Conservation (phyloP, 2,113 vertebrate genomes). For the Myotis yumanensis region DNA sequence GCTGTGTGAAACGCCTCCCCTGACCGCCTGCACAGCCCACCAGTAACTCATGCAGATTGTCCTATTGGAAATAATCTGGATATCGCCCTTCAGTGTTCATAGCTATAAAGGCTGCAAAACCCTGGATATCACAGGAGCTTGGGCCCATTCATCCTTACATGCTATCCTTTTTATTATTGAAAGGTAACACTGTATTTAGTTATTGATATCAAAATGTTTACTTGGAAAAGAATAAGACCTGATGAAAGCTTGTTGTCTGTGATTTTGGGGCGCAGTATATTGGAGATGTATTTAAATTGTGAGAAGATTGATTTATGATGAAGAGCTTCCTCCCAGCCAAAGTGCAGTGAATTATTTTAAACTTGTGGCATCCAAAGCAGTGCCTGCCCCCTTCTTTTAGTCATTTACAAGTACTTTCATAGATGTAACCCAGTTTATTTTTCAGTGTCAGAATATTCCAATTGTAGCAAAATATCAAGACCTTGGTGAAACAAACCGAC, state of each 20-base stretch:
- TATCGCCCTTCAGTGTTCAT: background rate
- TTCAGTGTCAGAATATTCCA: background rate
- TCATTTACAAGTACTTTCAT: background rate
- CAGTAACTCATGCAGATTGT: background rate
- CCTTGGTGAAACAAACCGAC: background rate
- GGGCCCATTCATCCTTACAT: background rate
- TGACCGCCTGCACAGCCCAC: background rate
- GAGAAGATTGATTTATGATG: constrained; percentile 16
- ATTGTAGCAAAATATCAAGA: background rate
- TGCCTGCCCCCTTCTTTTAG: background rate
- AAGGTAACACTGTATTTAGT: background rate
- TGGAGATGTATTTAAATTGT: constrained; percentile 31
- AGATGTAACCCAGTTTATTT: background rate
- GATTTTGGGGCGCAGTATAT: background rate
- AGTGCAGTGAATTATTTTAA: background rate
- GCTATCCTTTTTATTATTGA: constrained; percentile 5
- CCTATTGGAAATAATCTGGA: background rate
- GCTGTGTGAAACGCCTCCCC: background rate
- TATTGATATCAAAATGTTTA: constrained; percentile 17
- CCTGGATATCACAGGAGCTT: background rate
- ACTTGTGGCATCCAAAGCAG: background rate
- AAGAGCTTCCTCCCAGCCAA: constrained; percentile 38
- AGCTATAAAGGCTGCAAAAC: background rate
- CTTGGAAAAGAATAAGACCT: constrained; percentile 17
- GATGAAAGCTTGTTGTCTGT: background rate